Evolutionary conservation across 2,113 vertebrate genomes (phyloP).

Genomic region (Zosterops borbonicus): DNA sequence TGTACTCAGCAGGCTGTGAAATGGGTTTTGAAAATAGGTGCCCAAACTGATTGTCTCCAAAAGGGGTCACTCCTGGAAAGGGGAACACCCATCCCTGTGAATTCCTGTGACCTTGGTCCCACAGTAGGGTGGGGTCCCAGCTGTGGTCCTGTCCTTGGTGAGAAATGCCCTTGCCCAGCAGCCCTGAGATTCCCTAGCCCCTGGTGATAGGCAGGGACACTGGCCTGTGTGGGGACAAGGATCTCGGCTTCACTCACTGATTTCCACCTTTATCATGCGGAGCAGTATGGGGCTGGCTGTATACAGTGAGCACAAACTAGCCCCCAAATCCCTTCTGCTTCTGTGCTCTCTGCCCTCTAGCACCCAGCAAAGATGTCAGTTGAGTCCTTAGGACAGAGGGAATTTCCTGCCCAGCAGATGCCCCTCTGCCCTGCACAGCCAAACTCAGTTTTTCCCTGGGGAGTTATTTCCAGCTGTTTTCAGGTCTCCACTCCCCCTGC

Average conservation of each 20-base stretch:
- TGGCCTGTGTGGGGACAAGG: fast-evolving
- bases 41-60: neutral
- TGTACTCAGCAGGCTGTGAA: neutral
- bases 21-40: neutral
- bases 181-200: neutral
- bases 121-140: neutral
- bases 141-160: fast-evolving
- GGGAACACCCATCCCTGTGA: neutral
- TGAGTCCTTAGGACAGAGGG: neutral
- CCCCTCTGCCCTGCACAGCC: neutral
- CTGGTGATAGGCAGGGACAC: fast-evolving
- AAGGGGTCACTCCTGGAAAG: neutral
- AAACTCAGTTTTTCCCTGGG: neutral
- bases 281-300: neutral
- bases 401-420: neutral
- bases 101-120: fast-evolving
- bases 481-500: neutral
- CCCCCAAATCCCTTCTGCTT: neutral
- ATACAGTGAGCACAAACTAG: fast-evolving
- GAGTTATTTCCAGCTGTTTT: neutral
- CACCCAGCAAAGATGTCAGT: neutral
- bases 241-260: neutral
- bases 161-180: neutral
- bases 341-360: neutral
- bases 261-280: neutral